Percentiles rank a stretch among this genome's conserved stretches.
Evolutionary conservation across 2,888 invertebrate genomes (phyloP).

Genomic region (Cheiracanthium punctorium): DNA sequence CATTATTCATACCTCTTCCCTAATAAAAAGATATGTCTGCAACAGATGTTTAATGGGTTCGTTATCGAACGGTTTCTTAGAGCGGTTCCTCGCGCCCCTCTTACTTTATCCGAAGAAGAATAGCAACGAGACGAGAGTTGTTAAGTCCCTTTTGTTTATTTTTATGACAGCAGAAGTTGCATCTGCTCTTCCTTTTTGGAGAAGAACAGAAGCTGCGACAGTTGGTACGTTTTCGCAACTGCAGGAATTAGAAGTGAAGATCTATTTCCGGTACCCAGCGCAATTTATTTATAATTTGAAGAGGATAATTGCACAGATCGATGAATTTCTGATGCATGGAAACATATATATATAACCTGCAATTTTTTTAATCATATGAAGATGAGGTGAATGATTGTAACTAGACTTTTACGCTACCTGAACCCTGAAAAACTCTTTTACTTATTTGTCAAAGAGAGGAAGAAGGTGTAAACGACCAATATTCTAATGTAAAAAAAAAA

Average conservation of each 20-base stretch:
- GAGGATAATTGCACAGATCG: background rate
- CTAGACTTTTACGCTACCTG: too few relatives aligned
- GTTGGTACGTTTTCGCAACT: background rate
- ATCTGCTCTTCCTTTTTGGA: background rate
- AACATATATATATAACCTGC: too few relatives aligned
- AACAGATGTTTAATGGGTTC: conserved; percentile 10
- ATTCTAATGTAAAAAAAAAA: too few relatives aligned
- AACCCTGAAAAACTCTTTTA: too few relatives aligned
- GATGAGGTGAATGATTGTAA: too few relatives aligned
- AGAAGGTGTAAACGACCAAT: too few relatives aligned
- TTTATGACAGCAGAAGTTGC: background rate
- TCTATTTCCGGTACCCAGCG: background rate
- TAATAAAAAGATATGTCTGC: background rate
- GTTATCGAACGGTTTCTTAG: background rate
- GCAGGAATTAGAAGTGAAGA: background rate
- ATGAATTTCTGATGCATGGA: too few relatives aligned
- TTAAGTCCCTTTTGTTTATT: conserved; percentile 2
- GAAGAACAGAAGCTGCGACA: too few relatives aligned
- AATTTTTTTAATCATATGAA: too few relatives aligned
- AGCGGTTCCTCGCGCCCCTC: background rate
- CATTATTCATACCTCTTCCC: conserved; percentile 4
- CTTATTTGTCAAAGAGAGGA: too few relatives aligned
- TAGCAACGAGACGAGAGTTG: background rate
- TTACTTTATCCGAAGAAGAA: background rate
- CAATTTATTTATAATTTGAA: background rate